Conservation (phyloP, 1,140 invertebrate genomes). For the Platorchestia sp. region DNA sequence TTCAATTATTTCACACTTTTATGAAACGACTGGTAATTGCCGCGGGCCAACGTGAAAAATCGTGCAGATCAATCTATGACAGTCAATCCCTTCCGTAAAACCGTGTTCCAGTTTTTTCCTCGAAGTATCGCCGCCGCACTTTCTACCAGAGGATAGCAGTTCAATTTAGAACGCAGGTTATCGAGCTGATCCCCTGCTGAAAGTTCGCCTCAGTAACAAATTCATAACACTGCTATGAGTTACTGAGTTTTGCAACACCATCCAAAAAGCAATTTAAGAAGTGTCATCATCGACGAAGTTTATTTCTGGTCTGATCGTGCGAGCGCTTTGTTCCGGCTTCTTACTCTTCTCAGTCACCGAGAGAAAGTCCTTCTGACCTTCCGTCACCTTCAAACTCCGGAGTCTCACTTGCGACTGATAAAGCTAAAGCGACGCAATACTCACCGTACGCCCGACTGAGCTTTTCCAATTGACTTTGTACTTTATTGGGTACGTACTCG, state of each 20-base stretch:
- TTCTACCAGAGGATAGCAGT: not conserved
- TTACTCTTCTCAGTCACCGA: slow-evolving; percentile 25
- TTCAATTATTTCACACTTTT: not conserved
- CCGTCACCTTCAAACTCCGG: slow-evolving; percentile 29
- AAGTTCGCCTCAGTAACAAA: not conserved
- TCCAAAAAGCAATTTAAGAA: slow-evolving; percentile 12
- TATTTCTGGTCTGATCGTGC: not conserved
- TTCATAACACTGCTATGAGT: not conserved
- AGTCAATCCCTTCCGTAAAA: not conserved
- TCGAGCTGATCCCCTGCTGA: not conserved
- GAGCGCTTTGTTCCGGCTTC: slow-evolving; percentile 39
- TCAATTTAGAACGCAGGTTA: not conserved
- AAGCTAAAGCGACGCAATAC: not conserved
- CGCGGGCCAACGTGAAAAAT: not conserved
- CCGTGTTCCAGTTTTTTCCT: not conserved
- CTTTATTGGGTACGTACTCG: not conserved
- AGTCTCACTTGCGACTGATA: not conserved
- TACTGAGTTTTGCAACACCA: not conserved
- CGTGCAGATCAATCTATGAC: not conserved
- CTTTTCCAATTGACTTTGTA: not conserved
- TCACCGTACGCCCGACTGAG: not conserved
- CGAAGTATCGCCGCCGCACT: not conserved
- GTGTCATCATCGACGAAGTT: not conserved
- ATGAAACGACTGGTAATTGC: not conserved
- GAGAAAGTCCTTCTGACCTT: slow-evolving; percentile 51